Evolutionary conservation across 2,888 invertebrate species (phyloP), one percentile per base, ranked within the genome.

Genomic region (Notocelia uddmanniana): DNA sequence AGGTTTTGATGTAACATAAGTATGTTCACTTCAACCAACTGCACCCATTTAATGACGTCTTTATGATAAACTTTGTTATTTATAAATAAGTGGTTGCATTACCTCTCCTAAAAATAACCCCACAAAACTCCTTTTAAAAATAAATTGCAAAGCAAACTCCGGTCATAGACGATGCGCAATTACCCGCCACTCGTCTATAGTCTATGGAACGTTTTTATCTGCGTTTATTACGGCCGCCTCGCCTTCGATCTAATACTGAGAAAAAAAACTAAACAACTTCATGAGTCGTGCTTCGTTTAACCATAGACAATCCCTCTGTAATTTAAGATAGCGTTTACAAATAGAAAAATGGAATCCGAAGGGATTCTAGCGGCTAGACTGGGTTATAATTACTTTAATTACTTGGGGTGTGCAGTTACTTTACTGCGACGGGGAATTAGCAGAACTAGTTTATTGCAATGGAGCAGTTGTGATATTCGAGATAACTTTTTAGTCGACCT

Each of bases 241-340:
- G 62, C 76, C 75, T 76, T 73, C 52, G 73, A 78, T 81, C 81
- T 81, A 82, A 81, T 77, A 75, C 75, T 75, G 81, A 80, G 79
- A 80, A 83, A 81, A 81, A 79, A 78, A 75, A 75, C 76, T 79
- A 80, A 54, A 84, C 82, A 82, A 82, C 82, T 85, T 83, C 81
- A 83, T 81, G 81, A 80, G 80, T 83, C 86, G 83, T 85, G 84
- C 79, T 80, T 78, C 80, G 80, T 82, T 80, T 78, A 81, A 79
- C 80, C 77, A 76, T 77, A 74, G 77, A 81, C 79, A 80, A 76
- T 77, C 77, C 79, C 81, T 78, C 82, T 84, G 81, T 83, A 83
- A 83, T 85, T 84, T 83, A 78, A 82, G 77, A 74, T 77, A 74
- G 37, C 72, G 59, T 76, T 79, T 76, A 80, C 77, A 82, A 82